Percentiles rank a stretch among this genome's conserved stretches.
Conservation (phyloP, 2,113 vertebrate species). For the Brachionichthys hirsutus region DNA sequence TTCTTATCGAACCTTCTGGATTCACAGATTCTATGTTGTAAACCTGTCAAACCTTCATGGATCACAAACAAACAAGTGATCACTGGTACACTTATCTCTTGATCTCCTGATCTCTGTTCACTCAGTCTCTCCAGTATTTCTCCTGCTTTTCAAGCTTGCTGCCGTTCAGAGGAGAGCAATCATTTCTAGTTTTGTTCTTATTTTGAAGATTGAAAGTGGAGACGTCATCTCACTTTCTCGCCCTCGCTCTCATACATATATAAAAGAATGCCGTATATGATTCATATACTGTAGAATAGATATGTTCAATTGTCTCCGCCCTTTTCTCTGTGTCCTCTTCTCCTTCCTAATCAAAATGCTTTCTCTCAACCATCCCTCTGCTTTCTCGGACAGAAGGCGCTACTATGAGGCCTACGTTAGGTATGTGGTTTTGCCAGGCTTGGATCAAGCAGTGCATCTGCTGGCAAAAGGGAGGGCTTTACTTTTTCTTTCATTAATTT, state of each 20-base stretch:
- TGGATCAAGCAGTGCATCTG: conserved; percentile 51
- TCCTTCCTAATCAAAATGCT: conserved; percentile 75
- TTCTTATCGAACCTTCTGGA: conserved; percentile 29
- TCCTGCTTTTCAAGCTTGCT: conserved; percentile 34
- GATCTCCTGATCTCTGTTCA: conserved; percentile 29
- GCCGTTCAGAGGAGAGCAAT: conserved; percentile 44
- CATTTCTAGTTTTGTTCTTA: conserved; percentile 36
- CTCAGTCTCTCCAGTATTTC: conserved; percentile 21
- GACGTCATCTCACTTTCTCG: conserved; percentile 36
- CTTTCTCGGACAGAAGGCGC: conserved; percentile 91
- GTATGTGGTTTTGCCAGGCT: conserved; percentile 82
- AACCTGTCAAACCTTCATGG: conserved; percentile 25
- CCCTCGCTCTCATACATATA: conserved; percentile 58
- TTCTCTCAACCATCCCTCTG: conserved; percentile 80
- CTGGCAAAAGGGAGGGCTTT: conserved; percentile 17
- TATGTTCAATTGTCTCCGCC: conserved; percentile 42
- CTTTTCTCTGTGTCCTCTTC: conserved; percentile 55
- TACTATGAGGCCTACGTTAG: conserved; percentile 98
- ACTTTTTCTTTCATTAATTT: conserved; percentile 32
- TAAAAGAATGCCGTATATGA: conserved; percentile 73
- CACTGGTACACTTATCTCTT: conserved; percentile 24
- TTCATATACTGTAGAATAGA: conserved; percentile 72
- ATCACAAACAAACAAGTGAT: conserved; percentile 31
- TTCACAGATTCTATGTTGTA: conserved; percentile 32
- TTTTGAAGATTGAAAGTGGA: conserved; percentile 36